A percentile compares a stretch with the other conserved stretches of the same genome.
phyloP scores from a whole-genome alignment of 2,888 invertebrate genomes.

The Nasonia oneida region DNA sequence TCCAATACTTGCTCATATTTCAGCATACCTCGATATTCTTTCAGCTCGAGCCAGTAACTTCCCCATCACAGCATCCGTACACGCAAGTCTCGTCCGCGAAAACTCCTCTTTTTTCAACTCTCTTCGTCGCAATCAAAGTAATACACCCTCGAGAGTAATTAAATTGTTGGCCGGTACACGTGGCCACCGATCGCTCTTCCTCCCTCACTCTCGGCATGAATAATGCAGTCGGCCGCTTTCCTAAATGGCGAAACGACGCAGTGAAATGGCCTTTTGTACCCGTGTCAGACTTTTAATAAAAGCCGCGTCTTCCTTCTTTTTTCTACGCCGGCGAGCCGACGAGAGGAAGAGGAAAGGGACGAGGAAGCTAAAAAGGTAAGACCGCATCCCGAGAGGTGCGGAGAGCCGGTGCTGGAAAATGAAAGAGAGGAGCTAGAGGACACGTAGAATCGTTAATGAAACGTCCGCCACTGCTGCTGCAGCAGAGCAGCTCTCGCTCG shows the following conservation, averaged over 20 bases:
- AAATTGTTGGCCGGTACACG: constrained; percentile 22
- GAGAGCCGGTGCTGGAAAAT: constrained; percentile 20
- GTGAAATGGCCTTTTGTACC: constrained; percentile 27
- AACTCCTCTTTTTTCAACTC: not conserved
- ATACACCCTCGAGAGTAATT: constrained; percentile 27
- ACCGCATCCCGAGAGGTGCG: not conserved
- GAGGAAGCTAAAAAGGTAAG: constrained; percentile 5
- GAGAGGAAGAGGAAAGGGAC: not conserved
- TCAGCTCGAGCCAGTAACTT: not conserved
- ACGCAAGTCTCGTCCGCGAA: not conserved
- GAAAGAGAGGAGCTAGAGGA: constrained; percentile 24
- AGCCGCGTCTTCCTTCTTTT: constrained; percentile 14
- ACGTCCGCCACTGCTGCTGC: constrained; percentile 27
- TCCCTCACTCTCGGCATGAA: constrained; percentile 8
- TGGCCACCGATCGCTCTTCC: constrained; percentile 29
- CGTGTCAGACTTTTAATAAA: constrained; percentile 40
- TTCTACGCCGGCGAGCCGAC: not conserved
- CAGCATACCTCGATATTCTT: too few relatives aligned
- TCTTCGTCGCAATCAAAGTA: constrained; percentile 1
- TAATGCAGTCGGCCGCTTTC: constrained; percentile 25
- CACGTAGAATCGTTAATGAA: constrained; percentile 47
- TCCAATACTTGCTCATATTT: too few relatives aligned
- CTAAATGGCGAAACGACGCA: constrained; percentile 25
- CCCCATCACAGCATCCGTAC: not conserved
- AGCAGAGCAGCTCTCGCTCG: not conserved